Evolutionary conservation across 2,888 invertebrate species (phyloP), one percentile per base, ranked within the genome.

Genomic region (Acholoe squamosa): DNA sequence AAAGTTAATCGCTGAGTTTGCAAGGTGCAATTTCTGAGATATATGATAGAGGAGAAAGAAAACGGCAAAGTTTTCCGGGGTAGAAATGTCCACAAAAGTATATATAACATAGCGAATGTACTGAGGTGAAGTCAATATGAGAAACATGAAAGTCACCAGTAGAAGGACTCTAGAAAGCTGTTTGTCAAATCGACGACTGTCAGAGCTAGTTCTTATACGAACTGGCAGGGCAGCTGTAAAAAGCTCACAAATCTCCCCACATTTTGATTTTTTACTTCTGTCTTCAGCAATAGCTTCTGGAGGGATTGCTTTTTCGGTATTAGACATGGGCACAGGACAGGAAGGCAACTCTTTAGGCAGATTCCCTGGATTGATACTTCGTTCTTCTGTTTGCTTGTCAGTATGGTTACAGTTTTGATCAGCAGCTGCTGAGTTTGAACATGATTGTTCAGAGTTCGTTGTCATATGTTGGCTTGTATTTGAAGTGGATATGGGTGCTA

Each of bases 81-180:
- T 84, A 10, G 43, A 10, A 22, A 22, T 14, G 84, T 84, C 51
- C 43, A 33, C 43, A 28, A 84, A 84, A 1, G 51, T 51, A 25
- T 84, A 84, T 0, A 86, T 54, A 28, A 33, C 54, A n/a, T 86
- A 86, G 19, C 86, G 19, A 3, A 86, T 54, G 28, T 86, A 86
- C 54, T 86, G 86, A 1, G 86, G 86, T 14, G 54, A 28, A 31
- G 86, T 86, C 25, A 86, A 54, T 16, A 56, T 28, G 7, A 86
- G 52, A 31, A 86, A 86, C 0, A 54, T 52, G n/a, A 86, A 54
- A 14, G 86, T 25, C 52, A 86, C 86, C 12, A 54, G 5, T 1
- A 86, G 86, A 19, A 86, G 86, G 28, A 86, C 52, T 31, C 52
- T 86, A 3, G 86, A 22, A 3, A 86, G 86, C 19, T 86, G 86